Percentiles rank a stretch among this genome's conserved stretches.
Evolutionary conservation across 2,113 vertebrate genomes (phyloP).

Genomic region (Cercocebus atys): DNA sequence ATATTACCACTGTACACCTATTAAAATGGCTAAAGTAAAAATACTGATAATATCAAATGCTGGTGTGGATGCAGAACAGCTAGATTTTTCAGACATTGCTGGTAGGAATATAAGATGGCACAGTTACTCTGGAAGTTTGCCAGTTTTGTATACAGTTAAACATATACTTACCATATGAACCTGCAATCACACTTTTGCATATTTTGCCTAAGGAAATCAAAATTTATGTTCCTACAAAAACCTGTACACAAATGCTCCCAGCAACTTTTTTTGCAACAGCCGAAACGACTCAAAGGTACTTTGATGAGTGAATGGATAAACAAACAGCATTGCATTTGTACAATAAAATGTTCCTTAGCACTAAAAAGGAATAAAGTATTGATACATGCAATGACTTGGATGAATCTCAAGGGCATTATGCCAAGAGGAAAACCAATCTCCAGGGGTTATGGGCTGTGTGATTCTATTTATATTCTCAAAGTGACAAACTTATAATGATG

Average conservation of each 20-base stretch:
- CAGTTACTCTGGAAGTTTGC: neutral
- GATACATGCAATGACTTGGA: neutral
- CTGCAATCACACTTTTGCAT: neutral
- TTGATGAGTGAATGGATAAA: neutral
- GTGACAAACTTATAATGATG: neutral
- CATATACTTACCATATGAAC: neutral
- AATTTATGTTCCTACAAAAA: neutral
- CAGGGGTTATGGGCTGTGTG: neutral
- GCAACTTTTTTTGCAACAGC: neutral
- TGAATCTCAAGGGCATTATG: neutral
- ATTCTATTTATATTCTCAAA: neutral
- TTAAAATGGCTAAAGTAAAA: neutral
- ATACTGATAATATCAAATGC: neutral
- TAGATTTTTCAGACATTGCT: neutral
- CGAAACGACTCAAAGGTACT: neutral
- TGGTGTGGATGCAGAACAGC: neutral
- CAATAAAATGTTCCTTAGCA: neutral
- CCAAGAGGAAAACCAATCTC: neutral
- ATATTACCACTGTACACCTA: neutral
- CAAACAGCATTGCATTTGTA: neutral
- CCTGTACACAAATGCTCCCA: neutral
- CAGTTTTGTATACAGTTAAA: neutral
- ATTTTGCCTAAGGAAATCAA: slow-evolving; percentile 21
- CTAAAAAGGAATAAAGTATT: neutral
- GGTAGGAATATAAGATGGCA: neutral